Conservation (phyloP, 1,140 invertebrate species). For the Drosophila bocki region DNA sequence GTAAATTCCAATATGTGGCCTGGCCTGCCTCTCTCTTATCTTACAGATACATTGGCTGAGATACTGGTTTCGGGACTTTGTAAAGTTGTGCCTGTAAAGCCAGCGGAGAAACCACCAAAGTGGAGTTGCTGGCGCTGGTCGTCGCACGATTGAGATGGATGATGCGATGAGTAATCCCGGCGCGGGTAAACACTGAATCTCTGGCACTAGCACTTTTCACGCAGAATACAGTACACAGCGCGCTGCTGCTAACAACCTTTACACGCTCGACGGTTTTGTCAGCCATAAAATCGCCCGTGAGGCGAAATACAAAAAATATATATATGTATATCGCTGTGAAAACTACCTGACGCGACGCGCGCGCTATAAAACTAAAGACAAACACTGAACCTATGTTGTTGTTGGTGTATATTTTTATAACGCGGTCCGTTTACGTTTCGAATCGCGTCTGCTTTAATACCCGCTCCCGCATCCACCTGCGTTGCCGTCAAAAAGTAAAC, state of each 20-base stretch:
- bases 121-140: conserved; percentile 35
- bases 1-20: conserved; percentile 80
- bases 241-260: conserved; percentile 70
- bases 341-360: conserved; percentile 76
- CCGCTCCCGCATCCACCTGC: conserved; percentile 67
- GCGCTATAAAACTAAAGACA: conserved; percentile 76
- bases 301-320: conserved; percentile 51
- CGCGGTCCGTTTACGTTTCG: conserved; percentile 64
- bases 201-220: conserved; percentile 49
- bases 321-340: conserved; percentile 38
- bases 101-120: conserved; percentile 35
- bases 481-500: conserved; percentile 77
- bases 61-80: conserved; percentile 77
- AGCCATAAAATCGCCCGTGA: conserved; percentile 51
- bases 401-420: conserved; percentile 52
- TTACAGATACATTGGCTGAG: conserved; percentile 78
- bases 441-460: conserved; percentile 39
- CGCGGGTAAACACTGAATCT: conserved; percentile 34
- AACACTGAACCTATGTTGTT: conserved; percentile 51
- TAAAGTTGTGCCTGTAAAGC: conserved; percentile 57
- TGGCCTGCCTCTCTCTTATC: conserved; percentile 58
- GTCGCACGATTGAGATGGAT: conserved; percentile 5
- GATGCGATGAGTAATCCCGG: conserved; percentile 57
- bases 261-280: conserved; percentile 68
- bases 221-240: conserved; percentile 26